Evolutionary conservation across 2,888 invertebrate species (phyloP).

Genomic region (Epinotia ramella): DNA sequence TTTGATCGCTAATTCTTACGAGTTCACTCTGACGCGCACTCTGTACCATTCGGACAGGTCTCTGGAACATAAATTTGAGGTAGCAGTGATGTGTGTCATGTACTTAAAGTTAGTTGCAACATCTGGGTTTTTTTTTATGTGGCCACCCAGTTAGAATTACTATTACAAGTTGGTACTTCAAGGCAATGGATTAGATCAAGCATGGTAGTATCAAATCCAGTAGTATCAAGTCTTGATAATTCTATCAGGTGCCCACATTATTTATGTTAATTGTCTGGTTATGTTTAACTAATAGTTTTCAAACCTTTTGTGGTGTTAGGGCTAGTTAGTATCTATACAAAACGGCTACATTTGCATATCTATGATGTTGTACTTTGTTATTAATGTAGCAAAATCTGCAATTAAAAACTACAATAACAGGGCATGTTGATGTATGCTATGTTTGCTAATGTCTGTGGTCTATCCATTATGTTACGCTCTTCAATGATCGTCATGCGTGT

Average conservation of each 20-base stretch:
- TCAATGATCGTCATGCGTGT: slow-evolving; percentile 68
- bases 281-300: slow-evolving; percentile 6
- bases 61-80: slow-evolving; percentile 85
- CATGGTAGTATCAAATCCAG: not conserved
- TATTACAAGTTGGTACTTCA: not conserved
- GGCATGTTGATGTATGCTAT: slow-evolving; percentile 27
- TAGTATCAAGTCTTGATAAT: not conserved
- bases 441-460: slow-evolving; percentile 42
- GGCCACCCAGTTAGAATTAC: slow-evolving; percentile 10
- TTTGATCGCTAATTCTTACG: slow-evolving; percentile 89
- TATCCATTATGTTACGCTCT: slow-evolving; percentile 55
- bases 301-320: slow-evolving; percentile 25
- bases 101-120: slow-evolving; percentile 50
- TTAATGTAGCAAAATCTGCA: slow-evolving; percentile 49
- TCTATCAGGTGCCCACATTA: slow-evolving; percentile 25
- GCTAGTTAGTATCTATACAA: slow-evolving; percentile 31
- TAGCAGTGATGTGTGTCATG: slow-evolving; percentile 76
- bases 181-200: not conserved
- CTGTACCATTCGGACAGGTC: slow-evolving; percentile 92
- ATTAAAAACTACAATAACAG: slow-evolving; percentile 37
- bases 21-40: slow-evolving; percentile 94
- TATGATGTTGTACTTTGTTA: slow-evolving; percentile 17
- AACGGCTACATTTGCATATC: not conserved
- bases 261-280: slow-evolving; percentile 12
- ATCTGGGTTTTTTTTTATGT: slow-evolving; percentile 39